phyloP scores from a whole-genome alignment of 1,140 invertebrate species.

The Campoletis sonorensis region DNA sequence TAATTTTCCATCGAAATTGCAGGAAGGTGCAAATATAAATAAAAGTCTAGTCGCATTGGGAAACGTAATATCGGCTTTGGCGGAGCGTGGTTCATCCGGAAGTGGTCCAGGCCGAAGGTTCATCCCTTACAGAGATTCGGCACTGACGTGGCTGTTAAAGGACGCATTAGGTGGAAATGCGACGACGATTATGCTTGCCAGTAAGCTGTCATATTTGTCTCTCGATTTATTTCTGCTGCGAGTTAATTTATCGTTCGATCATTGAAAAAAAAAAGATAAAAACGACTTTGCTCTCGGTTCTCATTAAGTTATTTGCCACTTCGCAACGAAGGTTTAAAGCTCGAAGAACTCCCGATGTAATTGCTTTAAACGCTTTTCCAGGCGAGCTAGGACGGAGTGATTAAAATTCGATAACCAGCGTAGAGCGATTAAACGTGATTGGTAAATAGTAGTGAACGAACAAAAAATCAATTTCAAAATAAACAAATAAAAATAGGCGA shows the following conservation, averaged over 20 bases:
- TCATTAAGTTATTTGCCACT: constrained; percentile 56
- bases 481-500: neutral
- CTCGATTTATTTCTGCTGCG: constrained; percentile 9
- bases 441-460: constrained; percentile 62
- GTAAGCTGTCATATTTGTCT: constrained; percentile 69
- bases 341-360: constrained; percentile 25
- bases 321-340: constrained; percentile 43
- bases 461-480: neutral
- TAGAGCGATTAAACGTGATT: constrained; percentile 58
- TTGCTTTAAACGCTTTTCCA: constrained; percentile 68
- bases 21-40: constrained; percentile 90
- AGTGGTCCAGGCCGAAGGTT: constrained; percentile 75
- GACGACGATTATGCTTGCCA: constrained; percentile 81
- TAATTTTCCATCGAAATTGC: constrained; percentile 28
- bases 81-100: constrained; percentile 77
- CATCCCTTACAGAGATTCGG: constrained; percentile 86
- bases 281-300: constrained; percentile 53
- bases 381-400: constrained; percentile 65
- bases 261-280: constrained; percentile 23
- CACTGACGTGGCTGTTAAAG: constrained; percentile 85
- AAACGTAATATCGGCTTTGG: constrained; percentile 87
- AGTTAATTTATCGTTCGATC: constrained; percentile 51
- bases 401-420: constrained; percentile 67
- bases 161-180: constrained; percentile 82
- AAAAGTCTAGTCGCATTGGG: constrained; percentile 87